Percentiles rank a stretch among this genome's conserved stretches.
Conservation (phyloP, 2,797 vertebrate species). For the Thaleichthys pacificus region DNA sequence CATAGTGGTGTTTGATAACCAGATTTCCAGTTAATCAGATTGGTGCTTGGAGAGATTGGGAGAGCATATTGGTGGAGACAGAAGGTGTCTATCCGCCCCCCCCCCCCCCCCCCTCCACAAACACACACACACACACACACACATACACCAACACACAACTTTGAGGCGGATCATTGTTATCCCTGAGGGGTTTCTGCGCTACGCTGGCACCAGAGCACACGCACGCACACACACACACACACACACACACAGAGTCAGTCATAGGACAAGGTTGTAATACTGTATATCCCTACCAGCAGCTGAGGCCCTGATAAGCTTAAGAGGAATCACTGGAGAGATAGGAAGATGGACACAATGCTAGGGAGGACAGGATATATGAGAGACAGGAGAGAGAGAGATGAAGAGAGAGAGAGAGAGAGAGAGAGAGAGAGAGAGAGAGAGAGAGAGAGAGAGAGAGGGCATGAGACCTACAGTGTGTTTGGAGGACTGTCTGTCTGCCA, state of each 20-base stretch:
- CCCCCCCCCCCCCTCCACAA: too few species aligned
- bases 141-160: background rate
- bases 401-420: background rate
- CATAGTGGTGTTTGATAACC: too few species aligned
- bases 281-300: too few species aligned
- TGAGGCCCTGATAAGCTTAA: background rate
- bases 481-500: too few species aligned
- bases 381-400: background rate
- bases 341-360: background rate
- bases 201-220: slow-evolving; percentile 43
- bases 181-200: slow-evolving; percentile 60
- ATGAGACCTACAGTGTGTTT: too few species aligned
- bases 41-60: too few species aligned
- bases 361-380: too few species aligned
- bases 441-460: background rate
- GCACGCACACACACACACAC: background rate
- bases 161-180: slow-evolving; percentile 56
- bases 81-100: slow-evolving; percentile 20
- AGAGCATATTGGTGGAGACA: slow-evolving; percentile 53
- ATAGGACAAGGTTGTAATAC: too few species aligned
- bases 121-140: too few species aligned
- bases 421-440: background rate
- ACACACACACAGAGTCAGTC: background rate
- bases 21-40: too few species aligned
- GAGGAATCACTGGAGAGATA: background rate